Base-by-base conservation (phyloP, 2,888 invertebrate genomes). In the Cordilura impudica region DNA sequence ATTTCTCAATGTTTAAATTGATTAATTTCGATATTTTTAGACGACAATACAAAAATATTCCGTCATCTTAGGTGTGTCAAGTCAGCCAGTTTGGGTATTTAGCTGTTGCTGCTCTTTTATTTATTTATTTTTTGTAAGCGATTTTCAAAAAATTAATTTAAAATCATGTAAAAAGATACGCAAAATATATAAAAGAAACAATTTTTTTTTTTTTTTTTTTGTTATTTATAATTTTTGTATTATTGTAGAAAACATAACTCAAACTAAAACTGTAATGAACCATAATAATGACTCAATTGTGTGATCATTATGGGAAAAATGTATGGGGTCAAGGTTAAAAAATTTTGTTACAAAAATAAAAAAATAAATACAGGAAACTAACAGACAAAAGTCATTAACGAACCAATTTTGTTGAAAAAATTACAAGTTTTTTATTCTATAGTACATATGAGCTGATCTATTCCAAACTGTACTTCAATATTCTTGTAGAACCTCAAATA, bases 271-370 rank as follows among this genome's bases (percentile, higher is more conserved):
- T 39, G 3, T n/a, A n/a, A 39, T n/a, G 4, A 39, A 39, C 35
- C 35, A n/a, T 51, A 49, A 51, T 35, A 49, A 53, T 53, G 53
- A 65, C 39, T 54, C 29, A 67, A 45, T 67, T 45, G 45, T 67
- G 2, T 45, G 54, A 56, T 56, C 54, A 56, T 54, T 56, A 29
- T 56, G 45, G 56, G 45, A 67, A 58, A 47, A 45, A 67, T 45
- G n/a, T 12, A 47, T 54, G 43, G 43, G 45, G 45, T 54, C 67
- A 67, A 56, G 67, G 67, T 56, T 67, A 56, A 67, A 56, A 26
- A 54, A 54, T 67, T 67, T 54, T 31, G 21, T 67, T 26, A n/a
- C 45, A 12, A 54, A 54, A 19, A 19, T n/a, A 56, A 12, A 35
- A 39, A 43, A n/a, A 23, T 14, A 39, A 14, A 47, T 2, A 12